These are phyloP conservation scores for Sepiola atlantica DNA, from an alignment of 2,888 invertebrate genomes.

Conservation along the genomic window DNA sequence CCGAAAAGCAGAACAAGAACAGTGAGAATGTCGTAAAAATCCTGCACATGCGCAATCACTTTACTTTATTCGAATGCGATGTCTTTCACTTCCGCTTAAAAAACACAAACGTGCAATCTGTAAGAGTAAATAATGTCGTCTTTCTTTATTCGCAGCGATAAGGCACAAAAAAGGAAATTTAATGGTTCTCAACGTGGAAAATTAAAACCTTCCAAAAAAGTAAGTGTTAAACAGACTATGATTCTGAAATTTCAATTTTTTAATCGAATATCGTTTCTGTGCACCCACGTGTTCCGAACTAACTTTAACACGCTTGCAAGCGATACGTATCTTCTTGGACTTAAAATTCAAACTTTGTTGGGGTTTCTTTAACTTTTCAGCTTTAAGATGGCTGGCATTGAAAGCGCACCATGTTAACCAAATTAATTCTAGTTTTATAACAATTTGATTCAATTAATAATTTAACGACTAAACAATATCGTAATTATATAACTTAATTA, in stretches of 20 bases:
- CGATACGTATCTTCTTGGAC: too few relatives aligned
- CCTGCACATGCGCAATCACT: not conserved
- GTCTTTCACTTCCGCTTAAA: not conserved
- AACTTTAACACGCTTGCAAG: not conserved
- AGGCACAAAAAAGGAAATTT: constrained; percentile 25
- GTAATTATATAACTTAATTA: too few relatives aligned
- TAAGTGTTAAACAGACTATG: not conserved
- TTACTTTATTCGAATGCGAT: too few relatives aligned
- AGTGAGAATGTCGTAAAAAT: not conserved
- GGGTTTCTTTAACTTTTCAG: too few relatives aligned
- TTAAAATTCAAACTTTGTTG: too few relatives aligned
- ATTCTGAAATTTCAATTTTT: not conserved
- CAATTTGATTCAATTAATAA: too few relatives aligned
- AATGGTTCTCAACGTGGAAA: constrained; percentile 33
- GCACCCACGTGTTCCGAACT: constrained; percentile 16
- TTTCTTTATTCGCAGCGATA: constrained; percentile 38
- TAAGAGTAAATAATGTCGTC: not conserved
- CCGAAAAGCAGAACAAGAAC: not conserved
- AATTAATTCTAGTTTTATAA: too few relatives aligned
- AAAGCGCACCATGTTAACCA: too few relatives aligned
- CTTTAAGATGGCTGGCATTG: too few relatives aligned
- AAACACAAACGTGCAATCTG: not conserved
- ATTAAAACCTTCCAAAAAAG: not conserved
- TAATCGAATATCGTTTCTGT: not conserved
- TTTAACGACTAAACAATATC: too few relatives aligned